Evolutionary conservation across 2,888 invertebrate species (phyloP), one percentile per base, ranked within the genome.

Genomic region (Drosophila affinis): DNA sequence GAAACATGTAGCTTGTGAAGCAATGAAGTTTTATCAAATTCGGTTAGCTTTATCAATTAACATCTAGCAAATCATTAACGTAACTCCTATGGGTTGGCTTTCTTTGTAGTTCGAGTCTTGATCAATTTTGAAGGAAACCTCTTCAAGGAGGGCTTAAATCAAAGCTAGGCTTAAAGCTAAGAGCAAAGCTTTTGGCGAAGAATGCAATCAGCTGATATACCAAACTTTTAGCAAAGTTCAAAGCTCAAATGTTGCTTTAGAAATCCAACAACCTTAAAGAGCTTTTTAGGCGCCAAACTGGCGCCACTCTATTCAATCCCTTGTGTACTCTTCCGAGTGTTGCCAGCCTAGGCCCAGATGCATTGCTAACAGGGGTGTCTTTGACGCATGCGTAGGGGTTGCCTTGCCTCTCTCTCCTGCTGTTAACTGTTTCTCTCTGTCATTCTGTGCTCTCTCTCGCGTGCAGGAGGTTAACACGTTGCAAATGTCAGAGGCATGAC

Each of bases 401-500:
- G 14, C 14, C 39, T 21, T 21, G 21, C 21, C 39, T 7, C 39
- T 39, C 39, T 39, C 6, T 7, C 39, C 1, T 7, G 2, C 32
- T 39, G 39, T 39, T 39, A 39, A 39, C 39, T 39, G 6, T 39
- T 14, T 14, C 39, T 6, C 14, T 39, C 39, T 14, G 6, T 2
- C 14, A 2, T 7, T 32, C 39, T 14, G 2, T 14, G 39, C 14
- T 39, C 51, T 9, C 21, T 53, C 51, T 68, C 63, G 47, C n/a
- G 47, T 46, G 5, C 29, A 27, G 59, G 60, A 75, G 77, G 78
- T 64, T 75, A 75, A 65, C 53, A 59, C 68, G 48, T 65, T 55
- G 74, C 62, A 72, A 77, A 78, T 77, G 65, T 75, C 68, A 73
- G 53, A 77, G 72, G 55, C 75, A 70, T 53, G 56, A 56, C 52